Evolutionary conservation across 2,113 vertebrate species (phyloP).

Genomic region (Elephas maximus): DNA sequence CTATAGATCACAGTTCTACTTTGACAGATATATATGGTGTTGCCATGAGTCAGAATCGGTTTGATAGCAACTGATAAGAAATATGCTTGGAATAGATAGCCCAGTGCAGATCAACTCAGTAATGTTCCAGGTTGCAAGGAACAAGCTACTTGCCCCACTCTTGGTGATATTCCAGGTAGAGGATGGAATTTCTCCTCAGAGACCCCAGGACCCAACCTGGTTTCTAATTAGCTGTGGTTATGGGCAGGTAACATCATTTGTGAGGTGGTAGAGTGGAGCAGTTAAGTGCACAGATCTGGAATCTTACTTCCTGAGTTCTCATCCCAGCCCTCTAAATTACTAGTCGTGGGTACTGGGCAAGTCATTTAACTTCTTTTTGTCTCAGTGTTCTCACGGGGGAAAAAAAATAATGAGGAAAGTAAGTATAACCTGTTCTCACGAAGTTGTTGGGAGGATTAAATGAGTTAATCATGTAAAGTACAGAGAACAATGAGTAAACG

Average conservation of each 20-base stretch:
- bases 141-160: background rate
- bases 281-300: background rate
- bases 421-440: background rate
- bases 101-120: background rate
- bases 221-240: slow-evolving; percentile 5
- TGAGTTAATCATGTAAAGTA: slow-evolving; percentile 4
- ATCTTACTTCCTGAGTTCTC: background rate
- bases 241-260: background rate
- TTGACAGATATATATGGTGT: background rate
- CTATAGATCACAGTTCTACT: background rate
- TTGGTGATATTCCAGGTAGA: background rate
- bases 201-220: background rate
- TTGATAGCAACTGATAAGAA: background rate
- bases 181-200: background rate
- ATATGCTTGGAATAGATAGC: background rate
- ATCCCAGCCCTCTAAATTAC: background rate
- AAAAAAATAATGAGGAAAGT: background rate
- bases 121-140: background rate
- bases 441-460: slow-evolving; percentile 11
- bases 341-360: background rate
- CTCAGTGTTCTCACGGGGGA: background rate
- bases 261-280: background rate
- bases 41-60: background rate
- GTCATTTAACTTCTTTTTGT: background rate
- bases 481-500: background rate